Evolutionary conservation across 92 coral and sea anemone genomes (phyloP), one percentile per base, ranked within the genome.

Genomic region (Epizoanthus rinbou): DNA sequence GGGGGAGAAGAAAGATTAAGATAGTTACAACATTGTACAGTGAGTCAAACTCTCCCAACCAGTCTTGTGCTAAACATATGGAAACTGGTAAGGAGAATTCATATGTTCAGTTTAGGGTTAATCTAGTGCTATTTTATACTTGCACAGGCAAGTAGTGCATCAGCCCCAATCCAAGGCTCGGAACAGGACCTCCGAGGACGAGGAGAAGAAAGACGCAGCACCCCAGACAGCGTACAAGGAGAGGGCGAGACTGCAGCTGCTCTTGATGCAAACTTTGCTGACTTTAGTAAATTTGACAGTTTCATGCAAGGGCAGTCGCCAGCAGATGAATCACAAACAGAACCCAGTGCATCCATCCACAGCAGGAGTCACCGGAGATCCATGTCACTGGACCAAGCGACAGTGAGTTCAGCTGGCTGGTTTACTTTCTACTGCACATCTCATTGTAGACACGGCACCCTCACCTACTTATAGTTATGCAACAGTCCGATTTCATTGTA

Each of bases 221-320:
- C 83, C 63, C 50, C 69, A n/a, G 89, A 84, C 31, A 88, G 85
- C 9, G 58, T 56, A 54, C 82, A 81, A 57, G 87, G 59, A 57
- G 54, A 53, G 7, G 53, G 50, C 16, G 79, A 59, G 25, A 78
- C 80, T 25, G 59, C 87, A 1, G 78, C 83, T 22, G 70, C 74
- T 56, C 88, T 85, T 41, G 71, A 84, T 76, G 97, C 89, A 67
- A 90, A 96, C 69, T 96, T 96, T 88, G 99, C 99, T 2, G 99
- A 96, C 86, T 96, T 96, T 75, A 96, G 95, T 76, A 94, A 90
- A 64, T 94, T 96, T 74, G 99, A 96, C 53, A 94, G 87, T 43
- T 84, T 93, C 53, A 90, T 90, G 17, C 89, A 91, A 57, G 87
- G 90, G 21, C 98, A 91, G 80, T 86, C 90, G 25, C 67, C 89